phyloP scores from a whole-genome alignment of 2,888 invertebrate species.

The Conistra vaccinii region DNA sequence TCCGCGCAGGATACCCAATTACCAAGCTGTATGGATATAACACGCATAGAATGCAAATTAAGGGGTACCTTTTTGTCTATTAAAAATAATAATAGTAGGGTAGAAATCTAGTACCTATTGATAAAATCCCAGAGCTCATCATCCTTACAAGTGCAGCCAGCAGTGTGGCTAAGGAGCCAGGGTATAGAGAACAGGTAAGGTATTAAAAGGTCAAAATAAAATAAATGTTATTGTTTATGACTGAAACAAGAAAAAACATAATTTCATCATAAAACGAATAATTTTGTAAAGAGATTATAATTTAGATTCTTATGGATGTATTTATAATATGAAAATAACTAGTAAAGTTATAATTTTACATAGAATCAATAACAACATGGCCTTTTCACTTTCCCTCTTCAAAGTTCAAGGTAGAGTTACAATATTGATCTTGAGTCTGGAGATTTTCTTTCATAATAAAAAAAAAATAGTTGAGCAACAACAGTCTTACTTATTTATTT shows the following conservation, averaged over 20 bases:
- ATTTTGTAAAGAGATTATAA: conserved; percentile 2
- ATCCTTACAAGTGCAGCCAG: neutral
- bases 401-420: conserved; percentile 55
- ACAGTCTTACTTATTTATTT: neutral
- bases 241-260: conserved; percentile 24
- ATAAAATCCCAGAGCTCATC: neutral
- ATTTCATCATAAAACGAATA: neutral
- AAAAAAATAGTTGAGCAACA: neutral
- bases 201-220: conserved; percentile 20
- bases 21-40: neutral
- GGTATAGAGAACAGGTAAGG: neutral
- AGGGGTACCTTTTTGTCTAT: conserved; percentile 3
- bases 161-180: neutral
- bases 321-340: neutral
- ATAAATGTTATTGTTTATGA: conserved; percentile 47
- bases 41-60: conserved; percentile 34
- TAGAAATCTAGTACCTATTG: conserved; percentile 6
- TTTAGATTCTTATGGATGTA: neutral
- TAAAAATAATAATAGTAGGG: conserved; percentile 25
- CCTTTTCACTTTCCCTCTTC: conserved; percentile 56
- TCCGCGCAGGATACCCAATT: conserved; percentile 1
- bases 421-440: conserved; percentile 33
- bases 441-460: conserved; percentile 8
- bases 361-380: conserved; percentile 51
- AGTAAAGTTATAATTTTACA: conserved; percentile 8